Conservation (phyloP, 92 coral and sea anemone genomes). For the Meandrina meandrites region DNA sequence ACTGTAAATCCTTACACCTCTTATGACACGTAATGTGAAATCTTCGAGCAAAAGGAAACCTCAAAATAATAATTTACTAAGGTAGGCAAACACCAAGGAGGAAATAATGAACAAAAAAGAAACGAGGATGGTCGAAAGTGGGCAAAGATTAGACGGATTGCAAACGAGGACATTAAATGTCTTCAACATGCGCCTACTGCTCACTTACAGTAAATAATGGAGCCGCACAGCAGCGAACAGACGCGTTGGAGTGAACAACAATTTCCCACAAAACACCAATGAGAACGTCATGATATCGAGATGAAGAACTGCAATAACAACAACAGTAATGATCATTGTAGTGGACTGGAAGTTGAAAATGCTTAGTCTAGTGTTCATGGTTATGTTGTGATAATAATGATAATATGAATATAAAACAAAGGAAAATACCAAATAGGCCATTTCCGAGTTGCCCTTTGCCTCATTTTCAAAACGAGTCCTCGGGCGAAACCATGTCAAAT, state of each 20-base stretch:
- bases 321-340: not conserved
- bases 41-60: too few relatives aligned
- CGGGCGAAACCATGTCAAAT: too few relatives aligned
- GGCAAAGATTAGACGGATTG: too few relatives aligned
- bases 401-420: too few relatives aligned
- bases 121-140: not conserved
- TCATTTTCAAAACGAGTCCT: too few relatives aligned
- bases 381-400: too few relatives aligned
- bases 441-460: too few relatives aligned
- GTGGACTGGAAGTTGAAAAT: not conserved
- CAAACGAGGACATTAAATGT: too few relatives aligned
- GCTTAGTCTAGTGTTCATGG: not conserved
- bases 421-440: too few relatives aligned
- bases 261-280: conserved; percentile 94
- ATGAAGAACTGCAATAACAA: conserved; percentile 68
- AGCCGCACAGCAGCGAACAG: conserved; percentile 89
- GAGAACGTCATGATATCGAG: conserved; percentile 79
- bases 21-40: not conserved
- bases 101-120: not conserved
- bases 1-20: not conserved
- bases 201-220: conserved; percentile 78
- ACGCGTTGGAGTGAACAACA: conserved; percentile 80
- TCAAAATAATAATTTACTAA: too few relatives aligned
- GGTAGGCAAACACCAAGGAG: too few relatives aligned
- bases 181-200: too few relatives aligned